Percentiles rank a stretch among this genome's conserved stretches.
phyloP scores from a whole-genome alignment of 2,888 invertebrate species.

The Drosophila mimetica region DNA sequence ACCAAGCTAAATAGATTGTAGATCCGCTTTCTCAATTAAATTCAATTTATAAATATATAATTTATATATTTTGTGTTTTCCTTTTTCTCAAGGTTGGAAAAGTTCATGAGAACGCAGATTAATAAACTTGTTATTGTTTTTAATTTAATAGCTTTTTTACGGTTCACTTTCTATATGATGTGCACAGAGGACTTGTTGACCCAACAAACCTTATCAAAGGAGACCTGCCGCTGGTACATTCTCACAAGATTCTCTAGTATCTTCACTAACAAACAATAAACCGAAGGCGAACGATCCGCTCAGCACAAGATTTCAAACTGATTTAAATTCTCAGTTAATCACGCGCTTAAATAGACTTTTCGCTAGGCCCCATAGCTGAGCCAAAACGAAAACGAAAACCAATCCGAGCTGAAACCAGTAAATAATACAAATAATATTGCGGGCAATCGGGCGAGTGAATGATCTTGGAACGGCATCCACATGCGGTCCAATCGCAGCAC shows the following conservation, averaged over 20 bases:
- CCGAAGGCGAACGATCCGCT: constrained; percentile 41
- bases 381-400: constrained; percentile 52
- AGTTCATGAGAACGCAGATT: constrained; percentile 20
- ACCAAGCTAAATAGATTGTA: constrained; percentile 3
- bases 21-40: constrained; percentile 35
- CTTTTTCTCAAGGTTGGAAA: constrained; percentile 27
- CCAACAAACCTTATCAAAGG: constrained; percentile 81
- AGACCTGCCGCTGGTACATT: constrained; percentile 80
- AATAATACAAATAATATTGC: constrained; percentile 47
- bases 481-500: constrained; percentile 32
- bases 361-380: constrained; percentile 46
- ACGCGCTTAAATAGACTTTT: constrained; percentile 76
- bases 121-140: constrained; percentile 29
- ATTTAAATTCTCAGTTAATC: constrained; percentile 48
- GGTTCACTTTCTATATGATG: constrained; percentile 22
- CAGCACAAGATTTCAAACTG: constrained; percentile 64
- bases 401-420: constrained; percentile 52
- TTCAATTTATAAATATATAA: neutral
- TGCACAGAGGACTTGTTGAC: constrained; percentile 10
- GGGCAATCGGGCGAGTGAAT: constrained; percentile 39
- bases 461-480: constrained; percentile 46
- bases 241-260: constrained; percentile 33
- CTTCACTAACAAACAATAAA: constrained; percentile 10
- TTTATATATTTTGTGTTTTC: constrained; percentile 3
- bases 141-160: constrained; percentile 11